Conservation (phyloP, 2,797 vertebrate species). For the Eurystomus glaucurus region DNA sequence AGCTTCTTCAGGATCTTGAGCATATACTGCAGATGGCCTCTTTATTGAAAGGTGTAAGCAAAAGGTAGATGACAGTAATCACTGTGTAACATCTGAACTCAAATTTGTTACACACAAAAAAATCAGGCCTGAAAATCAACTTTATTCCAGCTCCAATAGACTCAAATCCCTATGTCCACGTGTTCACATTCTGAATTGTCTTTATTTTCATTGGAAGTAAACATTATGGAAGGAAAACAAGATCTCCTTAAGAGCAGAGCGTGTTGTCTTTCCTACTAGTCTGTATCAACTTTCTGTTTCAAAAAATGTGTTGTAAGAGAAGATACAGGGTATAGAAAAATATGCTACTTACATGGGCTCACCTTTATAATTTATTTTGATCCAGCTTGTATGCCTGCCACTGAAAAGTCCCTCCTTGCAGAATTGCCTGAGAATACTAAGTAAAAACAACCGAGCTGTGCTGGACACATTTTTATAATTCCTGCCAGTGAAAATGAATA, state of each 20-base stretch:
- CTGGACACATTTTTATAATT: neutral
- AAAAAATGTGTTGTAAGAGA: neutral
- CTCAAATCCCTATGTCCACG: neutral
- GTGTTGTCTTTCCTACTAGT: neutral
- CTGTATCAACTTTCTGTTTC: neutral
- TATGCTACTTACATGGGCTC: neutral
- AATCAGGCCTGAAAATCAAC: neutral
- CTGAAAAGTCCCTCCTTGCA: neutral
- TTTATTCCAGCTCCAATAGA: neutral
- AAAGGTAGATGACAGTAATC: neutral
- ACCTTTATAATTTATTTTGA: neutral
- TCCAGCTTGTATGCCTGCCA: neutral
- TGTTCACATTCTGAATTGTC: neutral
- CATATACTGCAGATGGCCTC: neutral
- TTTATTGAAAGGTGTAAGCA: neutral
- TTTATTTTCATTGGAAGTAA: neutral
- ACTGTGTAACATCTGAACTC: fast-evolving
- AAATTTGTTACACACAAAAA: neutral
- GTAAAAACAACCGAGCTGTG: neutral
- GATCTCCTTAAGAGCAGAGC: neutral
- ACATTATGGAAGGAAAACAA: neutral
- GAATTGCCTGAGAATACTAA: neutral
- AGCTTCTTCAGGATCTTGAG: neutral
- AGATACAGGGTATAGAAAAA: neutral
- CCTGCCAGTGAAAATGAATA: neutral